Evolutionary conservation across 2,797 vertebrate species (phyloP).

Genomic region (Rhynchonycteris naso): DNA sequence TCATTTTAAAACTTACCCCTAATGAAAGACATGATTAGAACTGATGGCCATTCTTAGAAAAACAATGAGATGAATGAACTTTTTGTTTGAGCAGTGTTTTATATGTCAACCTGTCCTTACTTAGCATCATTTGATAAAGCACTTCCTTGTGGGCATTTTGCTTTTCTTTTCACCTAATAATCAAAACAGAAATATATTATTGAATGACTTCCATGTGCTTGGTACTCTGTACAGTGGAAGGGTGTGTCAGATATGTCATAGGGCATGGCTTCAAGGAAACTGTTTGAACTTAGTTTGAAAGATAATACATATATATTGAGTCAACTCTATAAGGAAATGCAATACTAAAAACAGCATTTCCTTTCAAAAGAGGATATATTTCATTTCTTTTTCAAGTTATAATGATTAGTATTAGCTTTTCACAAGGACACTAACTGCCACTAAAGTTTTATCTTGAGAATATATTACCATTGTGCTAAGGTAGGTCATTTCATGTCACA

Average conservation of each 20-base stretch:
- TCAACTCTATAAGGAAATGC: background rate
- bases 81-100: background rate
- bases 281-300: conserved; percentile 28
- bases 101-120: background rate
- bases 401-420: background rate
- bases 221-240: background rate
- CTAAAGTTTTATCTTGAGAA: background rate
- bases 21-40: background rate
- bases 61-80: background rate
- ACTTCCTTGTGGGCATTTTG: background rate
- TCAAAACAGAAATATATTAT: conserved; percentile 34
- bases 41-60: background rate
- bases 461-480: background rate
- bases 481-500: background rate
- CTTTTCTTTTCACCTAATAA: background rate
- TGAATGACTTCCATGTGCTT: background rate
- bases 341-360: background rate
- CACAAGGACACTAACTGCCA: background rate
- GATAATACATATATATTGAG: background rate
- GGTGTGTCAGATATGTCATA: background rate
- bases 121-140: background rate
- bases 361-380: background rate
- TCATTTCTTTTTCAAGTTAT: background rate
- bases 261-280: conserved; percentile 17
- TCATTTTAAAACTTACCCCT: background rate